These are phyloP conservation scores for Ahaetulla prasina DNA, from an alignment of 2,113 vertebrate species.

Conservation along the genomic window DNA sequence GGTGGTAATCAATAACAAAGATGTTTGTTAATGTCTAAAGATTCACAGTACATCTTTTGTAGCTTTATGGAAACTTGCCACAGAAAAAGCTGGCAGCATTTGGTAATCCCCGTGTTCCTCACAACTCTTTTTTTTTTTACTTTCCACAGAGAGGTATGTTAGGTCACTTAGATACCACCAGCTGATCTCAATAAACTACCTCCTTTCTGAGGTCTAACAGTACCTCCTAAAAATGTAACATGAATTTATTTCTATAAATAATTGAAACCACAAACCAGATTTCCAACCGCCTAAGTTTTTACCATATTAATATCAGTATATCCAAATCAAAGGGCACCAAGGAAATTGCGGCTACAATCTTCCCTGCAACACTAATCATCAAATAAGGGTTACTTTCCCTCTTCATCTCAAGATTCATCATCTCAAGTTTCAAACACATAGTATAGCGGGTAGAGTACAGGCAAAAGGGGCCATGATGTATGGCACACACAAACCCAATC, in stretches of 20 bases:
- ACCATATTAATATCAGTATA: not conserved
- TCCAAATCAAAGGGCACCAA: not conserved
- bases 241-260: not conserved
- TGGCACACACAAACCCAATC: not conserved
- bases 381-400: not conserved
- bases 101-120: not conserved
- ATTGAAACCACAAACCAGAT: not conserved
- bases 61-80: not conserved
- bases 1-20: not conserved
- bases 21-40: not conserved
- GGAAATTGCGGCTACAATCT: not conserved
- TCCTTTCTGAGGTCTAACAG: not conserved
- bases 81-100: not conserved
- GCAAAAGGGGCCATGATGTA: not conserved
- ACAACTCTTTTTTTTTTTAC: not conserved
- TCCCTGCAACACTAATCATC: not conserved
- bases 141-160: not conserved
- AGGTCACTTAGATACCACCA: not conserved
- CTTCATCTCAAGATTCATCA: not conserved
- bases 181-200: not conserved
- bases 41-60: not conserved
- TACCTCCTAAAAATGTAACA: not conserved
- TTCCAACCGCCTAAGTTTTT: not conserved
- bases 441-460: not conserved
- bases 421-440: not conserved